phyloP scores from a whole-genome alignment of 2,797 vertebrate species.

The Brachyalestes nurse region DNA sequence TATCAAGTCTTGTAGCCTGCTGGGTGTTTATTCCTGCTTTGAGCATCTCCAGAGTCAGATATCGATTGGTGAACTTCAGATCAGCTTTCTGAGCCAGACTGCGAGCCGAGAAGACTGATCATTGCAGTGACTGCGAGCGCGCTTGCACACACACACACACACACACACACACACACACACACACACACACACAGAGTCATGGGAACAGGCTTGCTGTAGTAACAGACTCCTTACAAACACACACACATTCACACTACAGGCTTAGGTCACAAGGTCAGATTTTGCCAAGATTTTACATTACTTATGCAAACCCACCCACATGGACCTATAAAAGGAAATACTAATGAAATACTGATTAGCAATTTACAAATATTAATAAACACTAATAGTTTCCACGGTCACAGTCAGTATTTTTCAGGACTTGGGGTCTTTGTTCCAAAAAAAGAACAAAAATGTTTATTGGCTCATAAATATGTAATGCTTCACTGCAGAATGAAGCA shows the following conservation, averaged over 20 bases:
- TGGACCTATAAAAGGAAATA: background rate
- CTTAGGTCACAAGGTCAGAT: background rate
- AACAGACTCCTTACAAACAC: constrained; percentile 46
- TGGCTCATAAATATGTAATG: background rate
- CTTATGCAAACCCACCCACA: background rate
- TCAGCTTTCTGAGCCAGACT: constrained; percentile 71
- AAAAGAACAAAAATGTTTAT: background rate
- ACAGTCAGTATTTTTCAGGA: background rate
- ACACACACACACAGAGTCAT: background rate
- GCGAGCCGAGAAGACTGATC: constrained; percentile 60
- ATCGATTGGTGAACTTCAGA: constrained; percentile 74
- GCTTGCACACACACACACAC: background rate
- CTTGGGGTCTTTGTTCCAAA: background rate
- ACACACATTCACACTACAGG: constrained; percentile 14
- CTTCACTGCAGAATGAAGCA: background rate
- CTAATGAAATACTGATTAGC: background rate
- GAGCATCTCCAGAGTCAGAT: constrained; percentile 68
- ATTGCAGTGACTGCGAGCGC: constrained; percentile 8
- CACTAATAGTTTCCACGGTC: background rate
- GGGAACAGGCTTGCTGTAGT: constrained; percentile 15
- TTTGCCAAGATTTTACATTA: background rate
- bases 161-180: constrained; percentile 24
- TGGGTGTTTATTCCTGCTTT: constrained; percentile 74
- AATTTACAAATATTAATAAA: background rate
- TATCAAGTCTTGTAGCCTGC: constrained; percentile 13